Conservation (phyloP, 2,113 vertebrate species). For the Rattus norvegicus region GRCr8 NC_086026.1:84264501-84265000, state of each 20-base stretch:
- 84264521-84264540: neutral
- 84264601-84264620: neutral
- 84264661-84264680: neutral
- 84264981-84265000: neutral
- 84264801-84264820: neutral
- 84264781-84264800: neutral
- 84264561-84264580: conserved; percentile 13
- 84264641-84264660: neutral
- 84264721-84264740: conserved; percentile 24
- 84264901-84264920: neutral
- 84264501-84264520: conserved; percentile 32
- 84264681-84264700: neutral
- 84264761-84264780: neutral
- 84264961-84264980: neutral
- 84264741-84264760: neutral
- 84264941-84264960: conserved; percentile 37
- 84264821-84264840: neutral
- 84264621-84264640: neutral
- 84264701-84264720: conserved; percentile 22
- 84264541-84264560: conserved; percentile 50
- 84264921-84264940: conserved; percentile 35
- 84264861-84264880: neutral
- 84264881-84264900: neutral
- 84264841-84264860: neutral
- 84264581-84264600: conserved; percentile 28